Evolutionary conservation across 2,888 invertebrate genomes (phyloP), one percentile per base, ranked within the genome.

Genomic region (Drosophila atripex): DNA sequence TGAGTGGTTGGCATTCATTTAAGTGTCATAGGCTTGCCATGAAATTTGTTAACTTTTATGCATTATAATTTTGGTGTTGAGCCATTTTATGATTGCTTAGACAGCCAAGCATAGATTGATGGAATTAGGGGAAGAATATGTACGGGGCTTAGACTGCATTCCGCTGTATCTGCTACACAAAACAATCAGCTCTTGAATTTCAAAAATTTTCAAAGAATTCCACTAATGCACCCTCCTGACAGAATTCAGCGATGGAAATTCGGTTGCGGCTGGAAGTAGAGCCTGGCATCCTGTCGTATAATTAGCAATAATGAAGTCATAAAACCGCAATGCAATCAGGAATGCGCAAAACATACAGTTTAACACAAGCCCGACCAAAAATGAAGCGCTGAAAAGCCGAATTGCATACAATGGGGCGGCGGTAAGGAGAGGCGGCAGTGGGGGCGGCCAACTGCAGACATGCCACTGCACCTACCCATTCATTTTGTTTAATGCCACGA

Each of bases 281-380:
- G 82, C 76, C 74, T 38, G 82, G 50, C 71, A 64, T 59, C 78
- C 60, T 60, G 71, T 75, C 86, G 69, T 77, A 83, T 87, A 88
- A 86, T 85, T 88, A 86, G 88, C 88, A 85, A 85, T 85, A 85
- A 85, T 88, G 88, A 85, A 85, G 84, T 85, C 88, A 78, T 85
- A 80, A 86, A 86, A 86, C 85, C 88, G 86, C 85, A 85, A 80
- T 82, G 84, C 84, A 88, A 85, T 88, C 86, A 84, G 75, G 86
- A 86, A 84, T 87, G 84, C 87, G 84, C 88, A 85, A 84, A 84
- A 85, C 84, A 87, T 77, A 76, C 66, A 61, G 28, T 58, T 30
- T 49, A 63, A 70, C 53, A 32, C 54, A 69, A 41, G 52, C 43
- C 41, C 23, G 55, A 30, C 50, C 47, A 51, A 55, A 58, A 18